Conservation (phyloP, 2,888 invertebrate genomes). For the Drosophila leonis region DNA sequence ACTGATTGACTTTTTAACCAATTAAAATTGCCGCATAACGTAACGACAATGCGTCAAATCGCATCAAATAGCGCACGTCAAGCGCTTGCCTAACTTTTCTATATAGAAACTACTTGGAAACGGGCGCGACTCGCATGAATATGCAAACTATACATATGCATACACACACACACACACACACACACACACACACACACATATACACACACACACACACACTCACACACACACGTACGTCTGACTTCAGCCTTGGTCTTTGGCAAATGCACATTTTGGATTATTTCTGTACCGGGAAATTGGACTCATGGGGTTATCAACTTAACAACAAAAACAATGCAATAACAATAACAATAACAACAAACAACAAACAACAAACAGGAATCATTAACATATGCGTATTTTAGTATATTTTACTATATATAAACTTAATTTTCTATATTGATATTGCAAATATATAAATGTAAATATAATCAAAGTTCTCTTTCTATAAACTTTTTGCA, state of each 20-base stretch:
- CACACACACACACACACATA: not conserved
- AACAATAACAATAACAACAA: not conserved
- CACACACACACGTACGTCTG: slow-evolving; percentile 13
- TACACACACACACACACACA: not conserved
- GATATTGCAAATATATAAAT: not conserved
- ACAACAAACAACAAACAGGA: too few relatives aligned
- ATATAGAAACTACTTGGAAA: slow-evolving; percentile 45
- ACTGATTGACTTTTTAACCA: slow-evolving; percentile 41
- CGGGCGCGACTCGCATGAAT: slow-evolving; percentile 44
- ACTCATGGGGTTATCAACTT: slow-evolving; percentile 22
- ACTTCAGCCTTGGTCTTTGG: slow-evolving; percentile 21
- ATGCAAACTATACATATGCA: slow-evolving; percentile 30
- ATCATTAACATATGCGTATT: too few relatives aligned
- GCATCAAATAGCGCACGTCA: slow-evolving; percentile 70
- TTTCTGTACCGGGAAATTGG: slow-evolving; percentile 7
- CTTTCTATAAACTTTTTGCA: too few relatives aligned
- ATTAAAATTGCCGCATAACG: slow-evolving; percentile 37
- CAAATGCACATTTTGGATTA: slow-evolving; percentile 31
- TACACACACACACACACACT: not conserved
- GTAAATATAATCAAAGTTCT: not conserved
- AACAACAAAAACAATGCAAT: not conserved
- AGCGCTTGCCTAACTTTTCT: slow-evolving; percentile 34
- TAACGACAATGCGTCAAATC: slow-evolving; percentile 72
- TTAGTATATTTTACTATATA: slow-evolving; percentile 6
- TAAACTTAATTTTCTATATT: not conserved